Evolutionary conservation across 2,797 vertebrate genomes (phyloP), one percentile per base, ranked within the genome.

Genomic region (Intellagama lesueurii): DNA sequence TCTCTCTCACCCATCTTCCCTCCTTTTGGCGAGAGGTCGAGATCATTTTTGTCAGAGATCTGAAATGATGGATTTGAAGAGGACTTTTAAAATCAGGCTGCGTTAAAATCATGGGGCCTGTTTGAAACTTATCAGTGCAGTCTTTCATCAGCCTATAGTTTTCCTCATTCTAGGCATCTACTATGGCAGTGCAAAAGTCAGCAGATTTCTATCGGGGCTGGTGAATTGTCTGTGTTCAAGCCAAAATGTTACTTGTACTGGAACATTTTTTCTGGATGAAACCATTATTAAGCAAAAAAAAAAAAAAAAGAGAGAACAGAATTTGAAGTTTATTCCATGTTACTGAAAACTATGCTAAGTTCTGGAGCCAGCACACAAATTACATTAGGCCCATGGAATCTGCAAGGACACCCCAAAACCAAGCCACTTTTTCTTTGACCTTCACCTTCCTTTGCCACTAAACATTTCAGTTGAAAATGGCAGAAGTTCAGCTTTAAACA

Each of bases 311-410:
- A 28, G 79, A n/a, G n/a, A n/a, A 49, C 78, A 88, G 87, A 91
- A 69, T 9, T 44, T 35, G 40, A 60, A 75, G 47, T 76, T 81
- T 89, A 83, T 70, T 72, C 35, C 76, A 40, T 64, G 83, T 80
- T 76, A 80, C 86, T 91, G 87, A 0, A 0, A 91, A 47, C 83
- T 9, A 56, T 49, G 52, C n/a, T 52, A 56, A 56, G 47, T 32
- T 80, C 86, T 68, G 87, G 24, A 89, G 91, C 80, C 75, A 87
- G 84, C 92, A 91, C 56, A 14, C 88, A 91, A 56, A 91, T n/a
- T 90, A 87, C 72, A 28, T 49, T 40, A 5, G 24, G 26, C 32
- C 16, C 16, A 19, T 83, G 19, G 44, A 83, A 47, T 83, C 7
- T 69, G 66, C 24, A 83, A 52, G 11, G 26, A 17, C 30, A n/a